Evolutionary conservation across 2,888 invertebrate species (phyloP), one percentile per base, ranked within the genome.

Genomic region (Pterostichus niger): DNA sequence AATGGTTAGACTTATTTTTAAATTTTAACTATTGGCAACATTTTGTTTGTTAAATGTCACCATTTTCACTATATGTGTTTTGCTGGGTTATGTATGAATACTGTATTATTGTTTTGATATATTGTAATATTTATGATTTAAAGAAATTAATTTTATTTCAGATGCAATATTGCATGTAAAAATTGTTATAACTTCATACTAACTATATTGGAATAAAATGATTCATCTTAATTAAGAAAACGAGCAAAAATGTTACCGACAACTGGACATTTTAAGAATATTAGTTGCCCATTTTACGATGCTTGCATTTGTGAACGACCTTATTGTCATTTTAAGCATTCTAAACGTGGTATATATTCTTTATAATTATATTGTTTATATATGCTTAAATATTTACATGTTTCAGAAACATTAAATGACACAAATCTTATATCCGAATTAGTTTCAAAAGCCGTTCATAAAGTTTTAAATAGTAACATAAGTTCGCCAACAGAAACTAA

Each of bases 301-400:
- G 52, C 77, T 44, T 83, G 83, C 54, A 83, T 83, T 61, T 83
- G 83, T 35, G 83, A 83, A 68, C 76, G 83, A n/a, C 83, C 83
- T 52, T 83, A 83, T 68, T 83, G 83, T 49, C 83, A 83, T 52
- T 83, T 77, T 31, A 76, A 77, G 44, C 83, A 83, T 77, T 35
- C 68, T 13, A 83, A 83, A 68, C 61, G 54, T 33, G 83, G 83
- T 83, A 83, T 5, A 35, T 78, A 44, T 6, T 59, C 17, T 40
- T 15, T 17, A n/a, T 44, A 56, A 35, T 35, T 13, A 0, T 44
- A 35, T 15, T 44, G 7, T 59, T 10, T 59, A 40, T n/a, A 61
- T 24, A 52, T 56, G 11, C 13, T 76, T 3, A 35, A 40, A 54
- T 40, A 56, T 40, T 2, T 56, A 7, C 33, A 61, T 24, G 9